Base-by-base conservation (phyloP, 2,113 vertebrate genomes). In the Embiotoca jacksoni region DNA sequence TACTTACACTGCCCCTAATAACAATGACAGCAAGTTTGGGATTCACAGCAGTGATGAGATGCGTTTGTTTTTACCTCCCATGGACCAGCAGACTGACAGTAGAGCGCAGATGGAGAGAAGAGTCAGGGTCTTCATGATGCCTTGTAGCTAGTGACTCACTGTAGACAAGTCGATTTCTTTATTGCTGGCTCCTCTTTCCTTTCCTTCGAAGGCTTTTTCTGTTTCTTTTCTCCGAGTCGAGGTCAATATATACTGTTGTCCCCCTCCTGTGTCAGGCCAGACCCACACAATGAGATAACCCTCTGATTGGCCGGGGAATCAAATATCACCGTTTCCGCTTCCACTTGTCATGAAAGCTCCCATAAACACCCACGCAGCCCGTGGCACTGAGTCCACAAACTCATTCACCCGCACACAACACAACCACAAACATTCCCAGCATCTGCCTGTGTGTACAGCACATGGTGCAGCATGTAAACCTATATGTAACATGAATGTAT, bases 111-210 rank as follows among this genome's bases (percentile, higher is more conserved):
- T 61, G 65, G 85, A 46, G 70, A 95, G 86, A 16, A 95, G 85
- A 41, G 80, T 72, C 56, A 95, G 88, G 61, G 93, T 92, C 94
- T 93, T 95, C 95, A 95, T 95, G 89, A 41, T 91, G 87, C 58
- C 72, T 64, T 37, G 55, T 23, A 57, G 64, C 71, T 44, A 31
- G 63, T 60, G 47, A 61, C 78, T 81, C 6, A 2, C 30, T 44
- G 64, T 7, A 35, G 59, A 78, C 56, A 50, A 78, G 59, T 30
- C 36, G 36, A 14, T 82, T 61, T 49, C 46, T 63, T 53, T 56
- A 30, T 31, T 11, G 10, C 39, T 82, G 37, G 4, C 8, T 70
- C 70, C 56, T 36, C 69, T 60, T 78, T 31, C 61, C 73, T 78
- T 74, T 80, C 59, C 37, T 68, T 65, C 13, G 13, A 56, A 8